Conservation (phyloP, 2,797 vertebrate species). For the Aplochiton taeniatus region DNA sequence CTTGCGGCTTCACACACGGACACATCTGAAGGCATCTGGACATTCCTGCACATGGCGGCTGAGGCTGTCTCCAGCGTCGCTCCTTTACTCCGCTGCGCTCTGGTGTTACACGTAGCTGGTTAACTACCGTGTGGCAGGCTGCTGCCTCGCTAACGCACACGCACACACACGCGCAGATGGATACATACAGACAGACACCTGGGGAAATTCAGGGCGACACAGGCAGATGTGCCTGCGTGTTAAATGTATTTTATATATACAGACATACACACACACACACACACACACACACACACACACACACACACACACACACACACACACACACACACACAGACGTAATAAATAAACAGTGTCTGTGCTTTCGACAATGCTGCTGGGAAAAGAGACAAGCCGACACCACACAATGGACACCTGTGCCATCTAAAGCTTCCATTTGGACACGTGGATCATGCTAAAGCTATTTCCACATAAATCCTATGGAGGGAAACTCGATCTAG, state of each 20-base stretch:
- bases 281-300: conserved; percentile 13
- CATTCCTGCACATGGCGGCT: conserved; percentile 60
- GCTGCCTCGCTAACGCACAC: conserved; percentile 24
- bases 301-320: conserved; percentile 7
- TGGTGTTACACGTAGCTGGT: conserved; percentile 23
- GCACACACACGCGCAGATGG: conserved; percentile 10
- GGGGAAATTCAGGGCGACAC: neutral
- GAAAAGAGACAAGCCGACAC: conserved; percentile 13
- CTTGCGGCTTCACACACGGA: conserved; percentile 70
- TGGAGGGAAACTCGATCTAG: conserved; percentile 32
- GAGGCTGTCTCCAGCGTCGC: neutral
- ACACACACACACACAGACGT: conserved; percentile 18
- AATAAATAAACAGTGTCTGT: neutral
- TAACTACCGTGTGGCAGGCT: conserved; percentile 38
- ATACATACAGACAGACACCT: too few species aligned
- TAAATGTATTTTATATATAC: neutral
- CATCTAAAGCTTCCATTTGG: conserved; percentile 17
- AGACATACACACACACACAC: conserved; percentile 8
- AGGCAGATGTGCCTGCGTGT: neutral
- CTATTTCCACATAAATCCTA: conserved; percentile 37
- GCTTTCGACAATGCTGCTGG: too few species aligned
- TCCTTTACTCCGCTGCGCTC: neutral
- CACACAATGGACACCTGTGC: conserved; percentile 10
- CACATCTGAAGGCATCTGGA: conserved; percentile 69
- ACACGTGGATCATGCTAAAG: conserved; percentile 33